Base-by-base conservation (phyloP, 2,888 invertebrate species). In the Ommatoiulus sabulosus region DNA sequence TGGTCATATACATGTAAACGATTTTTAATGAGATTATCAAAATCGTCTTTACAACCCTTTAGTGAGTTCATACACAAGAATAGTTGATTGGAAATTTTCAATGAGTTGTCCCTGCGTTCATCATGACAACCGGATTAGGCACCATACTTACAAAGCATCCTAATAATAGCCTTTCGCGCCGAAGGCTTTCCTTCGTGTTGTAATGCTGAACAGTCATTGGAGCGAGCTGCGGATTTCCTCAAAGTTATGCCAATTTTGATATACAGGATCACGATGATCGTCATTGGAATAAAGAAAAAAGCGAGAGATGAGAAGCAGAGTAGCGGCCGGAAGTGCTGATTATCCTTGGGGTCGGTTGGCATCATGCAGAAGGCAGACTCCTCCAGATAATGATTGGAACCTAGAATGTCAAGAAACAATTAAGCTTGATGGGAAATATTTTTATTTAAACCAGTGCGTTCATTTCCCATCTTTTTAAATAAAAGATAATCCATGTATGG, bases 311-410 rank as follows among this genome's bases (percentile, higher is more conserved):
- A 97, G 57, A 96, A 92, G 92, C 97, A 97, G 91, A 97, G 95
- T 4, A 97, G 93, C 0, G 96, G 96, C 89, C 94, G 94, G 94
- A 92, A 95, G 84, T 89, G 93, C 0, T 93, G 92, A 88, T 94
- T 93, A 43, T 94, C 92, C 90, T 94, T 94, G 46, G 95, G 87
- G 80, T 85, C 85, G n/a, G 89, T 87, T 63, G 87, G 88, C 90
- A 97, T 95, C 3, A 95, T 95, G 92, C 97, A 97, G 92, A 97
- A 96, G 0, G 96, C 97, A 0, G 97, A 97, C 91, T 97, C 95
- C 91, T 93, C 91, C 44, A 91, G 90, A 17, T 63, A 88, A 2
- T 35, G 86, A 35, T 44, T 86, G n/a, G 88, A 88, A 44, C 88
- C 88, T 88, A 57, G 0, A 80, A 80, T 12, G 4, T 12, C 12